Base-by-base conservation (phyloP, 2,797 vertebrate species). In the Myioborus miniatus region DNA sequence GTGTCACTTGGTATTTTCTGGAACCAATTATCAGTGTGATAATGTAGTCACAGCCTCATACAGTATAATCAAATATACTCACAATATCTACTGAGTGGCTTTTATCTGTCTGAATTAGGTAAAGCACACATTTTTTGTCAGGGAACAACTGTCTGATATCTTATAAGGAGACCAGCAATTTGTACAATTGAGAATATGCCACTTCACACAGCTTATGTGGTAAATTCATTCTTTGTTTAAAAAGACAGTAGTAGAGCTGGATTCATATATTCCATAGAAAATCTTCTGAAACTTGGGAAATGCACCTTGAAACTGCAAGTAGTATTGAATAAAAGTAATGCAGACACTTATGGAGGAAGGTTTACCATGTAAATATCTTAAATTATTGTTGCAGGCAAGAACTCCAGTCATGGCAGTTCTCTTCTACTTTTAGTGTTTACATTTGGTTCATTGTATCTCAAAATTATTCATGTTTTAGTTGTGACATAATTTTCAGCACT, bases 321-420 rank as follows among this genome's bases (percentile, higher is more conserved):
- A 14, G 74, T 98, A 3, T 76, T 99, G 70, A 98, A 96, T 80
- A 98, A 99, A 88, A 98, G 77, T 85, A 97, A 93, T 36, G 89
- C 85, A 19, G 97, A 96, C 2, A 95, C 67, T 29, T 98, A 97
- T 23, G 97, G 98, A 50, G 98, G 97, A 89, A 97, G 56, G 70
- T 29, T 98, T 99, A 50, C 98, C 98, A 34, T 98, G 91, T 78
- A 97, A 97, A 89, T 72, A 34, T 97, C 98, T 58, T 91, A 96
- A 36, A 99, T 99, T 97, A 97, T 97, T 90, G 96, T 99, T 94
- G 97, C 95, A 97, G 98, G 98, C 99, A 96, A 97, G 97, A 95
- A 76, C 44, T 91, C 6, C 34, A 56, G 7, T 64, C 13, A 13
- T 22, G 11, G 89, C 65, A 97, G 97, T 78, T 83, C 83, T 77